Conservation (phyloP, 92 coral and sea anemone species). For the Parazoanthus atlanticus region DNA sequence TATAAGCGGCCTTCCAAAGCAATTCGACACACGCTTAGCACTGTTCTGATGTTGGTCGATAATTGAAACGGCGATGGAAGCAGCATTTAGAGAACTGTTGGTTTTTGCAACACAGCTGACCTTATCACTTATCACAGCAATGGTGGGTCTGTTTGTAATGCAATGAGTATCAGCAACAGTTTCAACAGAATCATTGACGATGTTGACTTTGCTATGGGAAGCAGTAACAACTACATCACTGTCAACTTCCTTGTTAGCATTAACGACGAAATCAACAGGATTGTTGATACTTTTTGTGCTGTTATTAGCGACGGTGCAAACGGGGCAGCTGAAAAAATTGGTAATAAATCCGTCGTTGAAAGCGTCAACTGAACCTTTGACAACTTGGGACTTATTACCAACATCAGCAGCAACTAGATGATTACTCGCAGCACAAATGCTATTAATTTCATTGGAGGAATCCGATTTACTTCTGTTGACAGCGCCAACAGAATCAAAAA, state of each 20-base stretch:
- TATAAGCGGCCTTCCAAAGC: neutral
- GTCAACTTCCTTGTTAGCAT: neutral
- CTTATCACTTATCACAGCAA: neutral
- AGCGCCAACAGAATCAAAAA: neutral
- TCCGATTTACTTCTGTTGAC: too few species aligned
- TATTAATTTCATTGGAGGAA: neutral
- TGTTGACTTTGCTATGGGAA: neutral
- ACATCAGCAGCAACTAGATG: neutral
- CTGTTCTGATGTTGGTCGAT: neutral
- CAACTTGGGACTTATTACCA: neutral
- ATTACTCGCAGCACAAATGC: neutral
- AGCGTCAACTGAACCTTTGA: neutral
- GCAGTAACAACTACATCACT: neutral
- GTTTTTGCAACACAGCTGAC: neutral
- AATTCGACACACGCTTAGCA: neutral
- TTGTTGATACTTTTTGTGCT: neutral
- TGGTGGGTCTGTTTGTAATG: neutral
- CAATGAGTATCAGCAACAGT: neutral
- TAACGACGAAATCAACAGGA: neutral
- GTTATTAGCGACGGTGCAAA: neutral
- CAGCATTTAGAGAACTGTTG: neutral
- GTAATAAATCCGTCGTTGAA: neutral
- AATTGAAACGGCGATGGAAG: neutral
- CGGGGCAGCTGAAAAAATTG: neutral
- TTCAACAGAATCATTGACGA: neutral